Percentiles rank a stretch among this genome's conserved stretches.
Evolutionary conservation across 1,140 invertebrate species (phyloP).

Genomic region (Holotrichia oblita): DNA sequence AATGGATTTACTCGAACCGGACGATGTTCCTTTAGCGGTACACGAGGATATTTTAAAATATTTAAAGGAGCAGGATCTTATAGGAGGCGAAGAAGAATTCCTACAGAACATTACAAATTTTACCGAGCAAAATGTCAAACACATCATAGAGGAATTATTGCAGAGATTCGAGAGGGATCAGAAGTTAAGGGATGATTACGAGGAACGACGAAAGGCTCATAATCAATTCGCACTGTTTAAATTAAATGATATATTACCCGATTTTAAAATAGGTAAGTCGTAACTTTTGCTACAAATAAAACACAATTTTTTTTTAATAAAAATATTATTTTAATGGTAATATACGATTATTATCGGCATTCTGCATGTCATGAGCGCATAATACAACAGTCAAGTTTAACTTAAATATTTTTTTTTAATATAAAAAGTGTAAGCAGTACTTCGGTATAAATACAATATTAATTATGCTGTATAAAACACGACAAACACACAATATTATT

Average conservation of each 20-base stretch:
- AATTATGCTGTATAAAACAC: conserved; percentile 15
- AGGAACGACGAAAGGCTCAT: conserved; percentile 40
- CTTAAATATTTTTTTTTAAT: not conserved
- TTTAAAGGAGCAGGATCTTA: conserved; percentile 16
- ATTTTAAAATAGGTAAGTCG: conserved; percentile 46
- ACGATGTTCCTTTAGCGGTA: conserved; percentile 19
- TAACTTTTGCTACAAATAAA: not conserved
- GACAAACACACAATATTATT: not conserved
- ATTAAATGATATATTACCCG: conserved; percentile 37
- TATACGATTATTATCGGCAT: not conserved
- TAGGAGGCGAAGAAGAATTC: conserved; percentile 4
- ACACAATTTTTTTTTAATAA: conserved; percentile 22
- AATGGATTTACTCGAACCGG: conserved; percentile 30
- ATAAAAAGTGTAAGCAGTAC: conserved; percentile 13
- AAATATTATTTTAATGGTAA: conserved; percentile 33
- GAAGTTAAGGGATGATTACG: conserved; percentile 42
- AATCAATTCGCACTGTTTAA: conserved; percentile 47
- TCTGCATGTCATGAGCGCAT: not conserved
- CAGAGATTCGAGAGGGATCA: conserved; percentile 40
- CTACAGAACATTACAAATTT: conserved; percentile 10
- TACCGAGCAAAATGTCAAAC: conserved; percentile 29
- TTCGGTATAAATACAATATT: not conserved
- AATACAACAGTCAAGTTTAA: not conserved
- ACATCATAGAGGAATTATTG: conserved; percentile 43
- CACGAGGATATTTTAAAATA: conserved; percentile 40